Conservation (phyloP, 2,797 vertebrate genomes). For the Molossus alvarezi region DNA sequence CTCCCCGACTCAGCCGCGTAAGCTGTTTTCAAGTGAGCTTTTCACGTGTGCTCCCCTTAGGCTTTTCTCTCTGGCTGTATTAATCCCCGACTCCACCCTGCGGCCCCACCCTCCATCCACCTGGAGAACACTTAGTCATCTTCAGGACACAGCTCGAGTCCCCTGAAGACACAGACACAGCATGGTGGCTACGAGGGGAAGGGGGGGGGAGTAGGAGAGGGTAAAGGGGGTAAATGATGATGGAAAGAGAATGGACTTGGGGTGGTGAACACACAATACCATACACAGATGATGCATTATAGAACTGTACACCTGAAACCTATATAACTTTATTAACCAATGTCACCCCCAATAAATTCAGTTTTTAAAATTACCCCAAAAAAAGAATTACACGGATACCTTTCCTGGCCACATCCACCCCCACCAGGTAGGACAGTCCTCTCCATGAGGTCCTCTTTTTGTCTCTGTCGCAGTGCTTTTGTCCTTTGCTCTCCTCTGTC, state of each 20-base stretch:
- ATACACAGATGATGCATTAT: neutral
- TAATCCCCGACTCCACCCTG: neutral
- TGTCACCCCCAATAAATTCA: neutral
- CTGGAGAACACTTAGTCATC: neutral
- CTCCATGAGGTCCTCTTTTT: fast-evolving
- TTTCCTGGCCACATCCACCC: neutral
- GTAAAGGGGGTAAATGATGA: neutral
- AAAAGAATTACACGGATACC: neutral
- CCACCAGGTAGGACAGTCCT: neutral
- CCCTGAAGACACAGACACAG: neutral
- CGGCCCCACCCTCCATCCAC: neutral
- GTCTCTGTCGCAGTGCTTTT: neutral
- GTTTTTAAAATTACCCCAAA: neutral
- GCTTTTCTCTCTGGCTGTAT: neutral
- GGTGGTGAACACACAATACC: neutral
- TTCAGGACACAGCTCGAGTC: neutral
- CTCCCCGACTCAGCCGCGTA: neutral
- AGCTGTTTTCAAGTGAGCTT: neutral
- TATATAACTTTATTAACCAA: neutral
- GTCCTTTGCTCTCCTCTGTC: neutral
- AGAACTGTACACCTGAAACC: neutral
- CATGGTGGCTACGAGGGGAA: neutral
- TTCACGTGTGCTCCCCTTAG: neutral
- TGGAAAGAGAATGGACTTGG: neutral
- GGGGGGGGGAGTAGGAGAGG: neutral